Evolutionary conservation across 2,113 vertebrate species (phyloP).

Genomic region (Oreocharis arfaki): DNA sequence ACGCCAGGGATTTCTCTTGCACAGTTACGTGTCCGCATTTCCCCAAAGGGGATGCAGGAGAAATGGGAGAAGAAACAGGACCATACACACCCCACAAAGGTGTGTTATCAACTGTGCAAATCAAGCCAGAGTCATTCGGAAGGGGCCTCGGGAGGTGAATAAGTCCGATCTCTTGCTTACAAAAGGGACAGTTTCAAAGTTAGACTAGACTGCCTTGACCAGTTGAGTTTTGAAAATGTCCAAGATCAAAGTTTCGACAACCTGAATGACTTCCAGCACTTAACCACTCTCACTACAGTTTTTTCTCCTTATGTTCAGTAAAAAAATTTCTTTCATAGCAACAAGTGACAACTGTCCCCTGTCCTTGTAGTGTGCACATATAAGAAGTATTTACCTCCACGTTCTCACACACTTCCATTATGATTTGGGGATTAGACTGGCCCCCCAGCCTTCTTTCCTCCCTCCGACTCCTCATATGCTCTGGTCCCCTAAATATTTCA

Average conservation of each 20-base stretch:
- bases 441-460: background rate
- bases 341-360: background rate
- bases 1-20: background rate
- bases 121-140: background rate
- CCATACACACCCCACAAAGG: background rate
- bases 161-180: background rate
- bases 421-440: background rate
- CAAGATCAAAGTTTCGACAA: background rate
- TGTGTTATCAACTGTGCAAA: background rate
- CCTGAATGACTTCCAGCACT: background rate
- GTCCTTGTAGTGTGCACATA: background rate
- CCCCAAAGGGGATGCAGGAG: background rate
- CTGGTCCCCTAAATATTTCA: background rate
- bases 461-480: background rate
- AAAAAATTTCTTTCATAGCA: background rate
- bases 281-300: background rate
- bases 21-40: background rate
- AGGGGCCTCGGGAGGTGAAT: background rate
- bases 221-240: background rate
- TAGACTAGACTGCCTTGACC: background rate
- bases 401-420: background rate
- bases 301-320: background rate
- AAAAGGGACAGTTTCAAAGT: background rate
- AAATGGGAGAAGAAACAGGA: background rate
- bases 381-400: background rate